Base-by-base conservation (phyloP, 1,140 invertebrate species). In the Diuraphis noxia region DNA sequence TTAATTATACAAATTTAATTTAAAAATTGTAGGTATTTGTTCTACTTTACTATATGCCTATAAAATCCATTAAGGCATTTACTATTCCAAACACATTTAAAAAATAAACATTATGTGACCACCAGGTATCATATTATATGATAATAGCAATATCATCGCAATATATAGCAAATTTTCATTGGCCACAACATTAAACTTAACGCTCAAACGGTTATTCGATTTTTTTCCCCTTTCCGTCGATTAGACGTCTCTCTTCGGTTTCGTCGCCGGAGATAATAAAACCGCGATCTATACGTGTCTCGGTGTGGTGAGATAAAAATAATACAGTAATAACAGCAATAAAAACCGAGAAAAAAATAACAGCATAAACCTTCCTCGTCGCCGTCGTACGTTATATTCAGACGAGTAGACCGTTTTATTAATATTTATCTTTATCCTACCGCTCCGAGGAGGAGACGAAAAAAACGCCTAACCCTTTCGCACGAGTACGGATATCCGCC, bases 341-440 rank as follows among this genome's bases (percentile, higher is more conserved):
- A 82, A 82, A 30, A 40, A 3, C 81, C 21, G 13, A 82, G 19
- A 34, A 46, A 23, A 85, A 72, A 72, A 72, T 72, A 72, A 49
- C 41, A 10, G 21, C n/a, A 85, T 21, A 49, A 86, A 34, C 84
- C 41, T 49, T 19, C 43, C 10, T 23, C 30, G 41, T 9, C 21
- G 25, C 40, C 41, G 30, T 41, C 30, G 36, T 81, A 40, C 30
- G 56, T 72, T 72, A 46, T 86, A 46, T 86, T 36, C 49, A 86
- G 43, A 52, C 43, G 84, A 46, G 43, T 72, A 36, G n/a, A 25
- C 52, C 52, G 46, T 88, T 88, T 88, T 88, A 88, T 88, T 88
- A 88, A 88, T 88, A 88, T 88, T 88, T 88, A 88, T 88, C 86
- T 63, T 88, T 88, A n/a, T 63, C 36, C 25, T 38, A 6, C 85